These are phyloP conservation scores for Falco concolor DNA, from an alignment of 2,797 vertebrate genomes.

Conservation along the genomic window DNA sequence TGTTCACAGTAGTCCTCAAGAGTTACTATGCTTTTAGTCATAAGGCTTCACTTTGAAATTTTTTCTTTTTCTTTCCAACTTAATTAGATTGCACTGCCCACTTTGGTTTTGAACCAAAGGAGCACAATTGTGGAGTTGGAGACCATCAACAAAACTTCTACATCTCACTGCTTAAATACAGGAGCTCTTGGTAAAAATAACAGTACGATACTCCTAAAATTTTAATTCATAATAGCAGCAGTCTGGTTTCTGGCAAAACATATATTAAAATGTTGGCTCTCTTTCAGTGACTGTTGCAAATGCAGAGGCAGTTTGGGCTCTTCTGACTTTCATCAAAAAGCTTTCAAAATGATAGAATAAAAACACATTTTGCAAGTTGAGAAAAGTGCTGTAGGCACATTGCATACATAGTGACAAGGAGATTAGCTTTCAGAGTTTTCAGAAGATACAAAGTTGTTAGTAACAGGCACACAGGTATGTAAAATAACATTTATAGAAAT, in stretches of 20 bases:
- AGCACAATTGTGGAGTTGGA: not conserved
- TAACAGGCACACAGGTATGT: not conserved
- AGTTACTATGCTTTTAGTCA: not conserved
- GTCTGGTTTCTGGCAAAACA: not conserved
- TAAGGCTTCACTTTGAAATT: not conserved
- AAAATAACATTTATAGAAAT: not conserved
- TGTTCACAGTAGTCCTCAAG: not conserved
- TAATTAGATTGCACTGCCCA: not conserved
- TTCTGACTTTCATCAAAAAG: not conserved
- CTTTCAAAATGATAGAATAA: not conserved
- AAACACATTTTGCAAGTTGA: not conserved
- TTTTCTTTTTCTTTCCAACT: not conserved
- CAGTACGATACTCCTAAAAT: not conserved
- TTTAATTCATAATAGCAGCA: not conserved
- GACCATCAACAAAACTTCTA: too few species aligned
- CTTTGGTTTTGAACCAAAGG: not conserved
- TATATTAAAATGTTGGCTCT: not conserved
- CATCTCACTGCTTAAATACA: not conserved
- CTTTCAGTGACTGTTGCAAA: not conserved
- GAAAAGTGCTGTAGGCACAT: not conserved
- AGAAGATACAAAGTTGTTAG: not conserved
- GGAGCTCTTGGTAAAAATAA: not conserved
- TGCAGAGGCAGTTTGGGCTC: not conserved
- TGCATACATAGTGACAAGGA: not conserved
- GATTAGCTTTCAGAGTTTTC: not conserved